Percentiles rank a stretch among this genome's conserved stretches.
These are phyloP conservation scores for Acleris literana DNA, from an alignment of 2,888 invertebrate species.

Conservation along the genomic window DNA sequence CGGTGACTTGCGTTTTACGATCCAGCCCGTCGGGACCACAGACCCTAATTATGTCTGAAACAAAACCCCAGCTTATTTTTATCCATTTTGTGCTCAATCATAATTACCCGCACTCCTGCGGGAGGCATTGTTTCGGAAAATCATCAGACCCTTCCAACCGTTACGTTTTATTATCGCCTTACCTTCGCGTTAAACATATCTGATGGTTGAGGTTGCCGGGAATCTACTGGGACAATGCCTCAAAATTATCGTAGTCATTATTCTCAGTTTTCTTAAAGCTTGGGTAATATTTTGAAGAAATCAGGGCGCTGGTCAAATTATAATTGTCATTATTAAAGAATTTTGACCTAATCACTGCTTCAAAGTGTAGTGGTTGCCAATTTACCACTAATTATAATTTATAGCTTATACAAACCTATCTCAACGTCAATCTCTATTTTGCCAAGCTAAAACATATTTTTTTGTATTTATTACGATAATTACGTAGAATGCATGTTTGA, in stretches of 20 bases:
- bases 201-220: not conserved
- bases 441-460: too few species aligned
- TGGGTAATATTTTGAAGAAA: too few species aligned
- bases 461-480: too few species aligned
- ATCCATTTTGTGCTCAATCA: conserved; percentile 82
- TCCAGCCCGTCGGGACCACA: conserved; percentile 71
- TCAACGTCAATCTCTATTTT: too few species aligned
- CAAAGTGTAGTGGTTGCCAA: too few species aligned
- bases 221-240: not conserved
- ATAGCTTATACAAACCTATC: too few species aligned
- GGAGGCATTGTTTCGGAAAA: conserved; percentile 71
- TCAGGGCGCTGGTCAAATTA: too few species aligned
- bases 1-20: conserved; percentile 68
- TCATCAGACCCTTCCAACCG: conserved; percentile 60
- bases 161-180: conserved; percentile 52
- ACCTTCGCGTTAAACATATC: conserved; percentile 27
- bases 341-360: too few species aligned
- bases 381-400: too few species aligned
- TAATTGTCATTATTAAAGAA: too few species aligned
- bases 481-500: too few species aligned
- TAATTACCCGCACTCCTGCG: conserved; percentile 74
- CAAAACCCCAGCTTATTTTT: conserved; percentile 79
- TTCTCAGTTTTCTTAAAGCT: not conserved
- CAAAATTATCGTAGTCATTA: not conserved
- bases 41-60: conserved; percentile 82